These are phyloP conservation scores for Gisinianus flammeolus DNA, from an alignment of 2,888 invertebrate genomes.

Conservation along the genomic window DNA sequence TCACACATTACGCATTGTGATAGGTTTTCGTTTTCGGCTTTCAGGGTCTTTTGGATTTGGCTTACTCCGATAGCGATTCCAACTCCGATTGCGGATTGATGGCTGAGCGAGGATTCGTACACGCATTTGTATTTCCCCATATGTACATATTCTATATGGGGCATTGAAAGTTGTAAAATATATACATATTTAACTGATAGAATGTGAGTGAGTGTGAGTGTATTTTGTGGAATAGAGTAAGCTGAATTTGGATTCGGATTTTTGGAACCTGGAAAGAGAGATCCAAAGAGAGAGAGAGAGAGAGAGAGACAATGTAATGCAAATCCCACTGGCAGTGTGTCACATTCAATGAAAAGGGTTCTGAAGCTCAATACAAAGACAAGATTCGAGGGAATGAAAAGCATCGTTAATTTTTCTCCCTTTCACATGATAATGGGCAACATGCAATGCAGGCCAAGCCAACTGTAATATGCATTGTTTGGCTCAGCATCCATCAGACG, in stretches of 20 bases:
- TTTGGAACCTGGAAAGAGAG: not conserved
- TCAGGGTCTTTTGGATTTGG: not conserved
- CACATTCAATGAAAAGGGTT: slow-evolving; percentile 44
- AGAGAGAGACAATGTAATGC: slow-evolving; percentile 30
- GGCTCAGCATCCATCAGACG: slow-evolving; percentile 20
- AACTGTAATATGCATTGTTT: slow-evolving; percentile 23
- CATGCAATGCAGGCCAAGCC: slow-evolving; percentile 6
- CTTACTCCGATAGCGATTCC: too few relatives aligned
- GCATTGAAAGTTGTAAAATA: too few relatives aligned
- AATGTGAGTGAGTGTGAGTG: too few relatives aligned
- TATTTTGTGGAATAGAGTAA: too few relatives aligned
- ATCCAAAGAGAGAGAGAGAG: not conserved
- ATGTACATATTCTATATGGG: too few relatives aligned
- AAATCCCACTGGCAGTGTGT: slow-evolving; percentile 47
- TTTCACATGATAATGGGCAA: slow-evolving; percentile 48
- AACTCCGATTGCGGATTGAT: not conserved
- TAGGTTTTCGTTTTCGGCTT: not conserved
- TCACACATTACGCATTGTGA: not conserved
- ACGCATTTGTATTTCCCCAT: too few relatives aligned
- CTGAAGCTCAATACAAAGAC: slow-evolving; percentile 22
- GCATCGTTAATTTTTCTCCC: slow-evolving; percentile 53
- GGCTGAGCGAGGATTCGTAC: too few relatives aligned
- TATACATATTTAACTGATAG: too few relatives aligned
- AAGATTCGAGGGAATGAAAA: slow-evolving; percentile 50
- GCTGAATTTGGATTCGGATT: too few relatives aligned